phyloP scores from a whole-genome alignment of 2,113 vertebrate genomes.

The Galemys pyrenaicus region DNA sequence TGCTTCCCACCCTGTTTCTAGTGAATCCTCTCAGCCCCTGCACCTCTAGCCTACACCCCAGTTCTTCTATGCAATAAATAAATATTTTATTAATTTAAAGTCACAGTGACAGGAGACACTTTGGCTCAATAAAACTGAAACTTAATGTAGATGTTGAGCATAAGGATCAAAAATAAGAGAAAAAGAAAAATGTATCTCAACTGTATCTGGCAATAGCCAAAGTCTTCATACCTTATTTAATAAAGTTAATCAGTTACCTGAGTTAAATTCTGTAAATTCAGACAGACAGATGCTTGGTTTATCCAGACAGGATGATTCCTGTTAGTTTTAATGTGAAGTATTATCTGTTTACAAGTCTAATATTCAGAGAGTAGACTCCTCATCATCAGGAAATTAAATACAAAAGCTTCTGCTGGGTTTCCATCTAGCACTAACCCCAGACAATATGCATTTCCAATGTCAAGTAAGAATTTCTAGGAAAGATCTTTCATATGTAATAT shows the following conservation, averaged over 20 bases:
- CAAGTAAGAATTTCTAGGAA: conserved; percentile 10
- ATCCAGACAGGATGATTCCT: conserved; percentile 11
- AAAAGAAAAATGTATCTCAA: not conserved
- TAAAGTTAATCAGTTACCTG: conserved; percentile 31
- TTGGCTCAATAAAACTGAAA: not conserved
- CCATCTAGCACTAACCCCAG: not conserved
- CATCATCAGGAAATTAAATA: conserved; percentile 51
- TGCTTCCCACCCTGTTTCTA: not conserved
- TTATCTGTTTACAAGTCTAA: conserved; percentile 38
- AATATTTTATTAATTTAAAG: no score
- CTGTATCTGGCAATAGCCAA: not conserved
- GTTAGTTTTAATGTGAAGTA: not conserved
- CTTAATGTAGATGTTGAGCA: not conserved
- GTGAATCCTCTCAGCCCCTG: not conserved
- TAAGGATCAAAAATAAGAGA: not conserved
- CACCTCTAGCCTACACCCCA: not conserved
- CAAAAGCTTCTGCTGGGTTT: conserved; percentile 27
- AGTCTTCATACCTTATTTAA: not conserved
- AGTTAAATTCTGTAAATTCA: not conserved
- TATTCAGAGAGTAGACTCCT: not conserved
- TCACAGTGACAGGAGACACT: not conserved
- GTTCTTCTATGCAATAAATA: no score
- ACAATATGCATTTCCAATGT: conserved; percentile 11
- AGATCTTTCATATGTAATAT: not conserved
- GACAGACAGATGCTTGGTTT: conserved; percentile 28